These are phyloP conservation scores for Agonum fuliginosum DNA, from an alignment of 2,888 invertebrate genomes.

Conservation along the genomic window DNA sequence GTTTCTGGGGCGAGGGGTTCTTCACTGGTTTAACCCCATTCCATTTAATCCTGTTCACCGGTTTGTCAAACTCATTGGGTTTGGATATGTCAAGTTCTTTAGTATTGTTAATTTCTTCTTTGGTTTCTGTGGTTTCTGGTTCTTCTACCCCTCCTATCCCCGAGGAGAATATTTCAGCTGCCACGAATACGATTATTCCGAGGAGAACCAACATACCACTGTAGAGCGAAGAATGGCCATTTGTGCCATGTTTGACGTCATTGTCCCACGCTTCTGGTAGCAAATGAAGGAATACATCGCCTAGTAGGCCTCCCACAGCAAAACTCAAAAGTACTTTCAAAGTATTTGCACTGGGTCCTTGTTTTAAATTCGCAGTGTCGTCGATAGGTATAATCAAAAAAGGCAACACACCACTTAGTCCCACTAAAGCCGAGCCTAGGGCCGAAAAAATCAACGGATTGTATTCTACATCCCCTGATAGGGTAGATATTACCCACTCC, in stretches of 20 bases:
- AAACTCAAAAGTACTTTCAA: conserved; percentile 91
- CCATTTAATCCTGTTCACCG: no score
- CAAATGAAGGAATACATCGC: conserved; percentile 96
- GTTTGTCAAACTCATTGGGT: conserved; percentile 47
- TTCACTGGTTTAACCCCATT: conserved; percentile 57
- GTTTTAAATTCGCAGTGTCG: conserved; percentile 78
- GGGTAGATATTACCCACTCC: conserved; percentile 75
- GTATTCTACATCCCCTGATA: conserved; percentile 79
- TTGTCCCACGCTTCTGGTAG: conserved; percentile 96
- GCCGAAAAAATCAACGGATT: conserved; percentile 91
- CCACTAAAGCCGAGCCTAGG: conserved; percentile 87
- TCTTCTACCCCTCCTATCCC: conserved; percentile 75
- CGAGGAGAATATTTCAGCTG: conserved; percentile 91
- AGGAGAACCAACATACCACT: conserved; percentile 90
- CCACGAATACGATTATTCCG: conserved; percentile 92
- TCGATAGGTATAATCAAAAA: conserved; percentile 88
- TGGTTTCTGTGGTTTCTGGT: conserved; percentile 68
- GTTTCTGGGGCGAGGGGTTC: conserved; percentile 61
- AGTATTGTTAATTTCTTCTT: conserved; percentile 67
- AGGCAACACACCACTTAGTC: conserved; percentile 93
- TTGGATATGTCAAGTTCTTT: conserved; percentile 66
- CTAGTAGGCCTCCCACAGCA: conserved; percentile 95
- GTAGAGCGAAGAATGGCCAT: conserved; percentile 79
- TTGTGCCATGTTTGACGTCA: conserved; percentile 73
- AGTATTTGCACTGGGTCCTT: conserved; percentile 84